Evolutionary conservation across 2,113 vertebrate species (phyloP).

Genomic region (Nothobranchius kuhntae): DNA sequence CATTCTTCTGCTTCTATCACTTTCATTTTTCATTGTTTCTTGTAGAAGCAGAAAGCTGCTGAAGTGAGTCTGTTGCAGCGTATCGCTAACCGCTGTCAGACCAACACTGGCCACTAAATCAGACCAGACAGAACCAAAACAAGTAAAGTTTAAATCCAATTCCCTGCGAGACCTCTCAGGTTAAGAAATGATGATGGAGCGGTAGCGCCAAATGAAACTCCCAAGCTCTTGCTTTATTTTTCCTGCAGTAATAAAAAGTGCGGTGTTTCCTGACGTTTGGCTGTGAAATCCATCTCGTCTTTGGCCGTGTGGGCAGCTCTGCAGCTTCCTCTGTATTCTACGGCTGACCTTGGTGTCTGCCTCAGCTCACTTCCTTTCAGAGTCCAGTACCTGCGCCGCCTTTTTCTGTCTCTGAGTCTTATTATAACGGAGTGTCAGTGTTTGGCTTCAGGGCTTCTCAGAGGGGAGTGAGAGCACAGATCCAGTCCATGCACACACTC

Average conservation of each 20-base stretch:
- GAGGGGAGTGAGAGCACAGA: slow-evolving; percentile 59
- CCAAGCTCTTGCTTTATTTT: background rate
- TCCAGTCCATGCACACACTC: slow-evolving; percentile 57
- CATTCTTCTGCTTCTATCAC: background rate
- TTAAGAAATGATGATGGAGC: background rate
- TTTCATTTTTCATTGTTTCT: background rate
- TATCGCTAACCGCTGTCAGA: background rate
- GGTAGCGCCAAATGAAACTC: too few relatives aligned
- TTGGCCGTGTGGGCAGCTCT: background rate
- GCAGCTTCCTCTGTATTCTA: slow-evolving; percentile 24
- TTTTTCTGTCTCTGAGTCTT: slow-evolving; percentile 25
- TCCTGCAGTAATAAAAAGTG: background rate
- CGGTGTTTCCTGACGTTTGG: too few relatives aligned
- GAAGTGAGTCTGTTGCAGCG: background rate
- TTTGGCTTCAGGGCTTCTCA: slow-evolving; percentile 56
- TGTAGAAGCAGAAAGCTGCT: background rate
- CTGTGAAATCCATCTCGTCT: too few relatives aligned
- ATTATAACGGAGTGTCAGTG: slow-evolving; percentile 75
- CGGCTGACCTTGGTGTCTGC: slow-evolving; percentile 63
- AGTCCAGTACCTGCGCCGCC: slow-evolving; percentile 35
- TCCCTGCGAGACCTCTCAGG: background rate
- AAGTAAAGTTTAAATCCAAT: background rate
- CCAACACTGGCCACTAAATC: background rate
- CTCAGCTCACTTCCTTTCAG: slow-evolving; percentile 51
- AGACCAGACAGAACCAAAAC: background rate